These are phyloP conservation scores for Ericerus pela DNA, from an alignment of 1,140 invertebrate genomes.

Conservation along the genomic window DNA sequence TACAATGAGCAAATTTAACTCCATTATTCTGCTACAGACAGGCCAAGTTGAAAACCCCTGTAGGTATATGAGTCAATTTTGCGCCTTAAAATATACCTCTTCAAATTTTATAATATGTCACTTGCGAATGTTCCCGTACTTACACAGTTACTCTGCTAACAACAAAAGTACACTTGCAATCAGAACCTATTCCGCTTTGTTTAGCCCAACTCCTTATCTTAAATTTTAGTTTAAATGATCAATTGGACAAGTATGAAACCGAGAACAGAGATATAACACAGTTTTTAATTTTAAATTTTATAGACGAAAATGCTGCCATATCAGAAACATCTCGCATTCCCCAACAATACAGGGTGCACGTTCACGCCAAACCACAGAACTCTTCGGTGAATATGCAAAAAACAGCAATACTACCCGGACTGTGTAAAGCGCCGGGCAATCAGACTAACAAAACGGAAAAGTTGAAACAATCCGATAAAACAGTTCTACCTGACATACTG, in stretches of 20 bases:
- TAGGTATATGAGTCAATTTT: too few relatives aligned
- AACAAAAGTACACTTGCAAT: too few relatives aligned
- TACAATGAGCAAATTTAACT: too few relatives aligned
- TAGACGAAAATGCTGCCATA: not conserved
- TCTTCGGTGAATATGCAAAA: not conserved
- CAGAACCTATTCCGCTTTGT: not conserved
- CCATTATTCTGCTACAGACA: too few relatives aligned
- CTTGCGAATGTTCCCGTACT: too few relatives aligned
- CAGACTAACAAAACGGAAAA: not conserved
- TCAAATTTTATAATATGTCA: too few relatives aligned
- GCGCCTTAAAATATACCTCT: too few relatives aligned
- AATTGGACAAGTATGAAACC: not conserved
- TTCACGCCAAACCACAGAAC: constrained; percentile 22
- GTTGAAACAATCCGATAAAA: constrained; percentile 13
- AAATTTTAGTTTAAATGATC: not conserved
- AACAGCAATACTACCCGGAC: constrained; percentile 6
- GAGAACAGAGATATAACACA: not conserved
- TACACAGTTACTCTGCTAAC: too few relatives aligned
- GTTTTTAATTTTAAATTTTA: not conserved
- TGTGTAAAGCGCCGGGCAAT: not conserved
- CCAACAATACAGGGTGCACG: constrained; percentile 23
- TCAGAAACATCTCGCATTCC: not conserved
- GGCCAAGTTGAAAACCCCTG: too few relatives aligned
- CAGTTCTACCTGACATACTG: not conserved
- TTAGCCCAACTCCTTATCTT: not conserved